phyloP scores from a whole-genome alignment of 2,797 vertebrate species.

The Pseudochirops corinnae region DNA sequence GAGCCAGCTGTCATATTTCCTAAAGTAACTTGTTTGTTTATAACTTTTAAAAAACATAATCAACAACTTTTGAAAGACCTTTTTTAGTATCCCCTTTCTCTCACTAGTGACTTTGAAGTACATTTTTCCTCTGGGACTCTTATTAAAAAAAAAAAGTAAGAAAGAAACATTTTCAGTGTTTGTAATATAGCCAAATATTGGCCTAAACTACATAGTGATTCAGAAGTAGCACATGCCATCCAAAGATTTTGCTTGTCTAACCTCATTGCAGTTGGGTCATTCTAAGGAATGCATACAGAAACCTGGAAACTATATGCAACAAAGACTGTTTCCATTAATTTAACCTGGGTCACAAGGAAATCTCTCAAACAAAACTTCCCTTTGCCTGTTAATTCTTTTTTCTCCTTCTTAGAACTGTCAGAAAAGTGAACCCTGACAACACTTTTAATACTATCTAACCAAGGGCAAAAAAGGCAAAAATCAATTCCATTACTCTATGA shows the following conservation, averaged over 20 bases:
- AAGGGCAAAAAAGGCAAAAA: not conserved
- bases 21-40: conserved; percentile 38
- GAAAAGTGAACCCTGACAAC: not conserved
- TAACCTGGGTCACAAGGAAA: conserved; percentile 71
- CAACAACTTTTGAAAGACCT: conserved; percentile 53
- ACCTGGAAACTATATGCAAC: conserved; percentile 77
- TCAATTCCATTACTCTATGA: not conserved
- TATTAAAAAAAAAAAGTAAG: conserved; percentile 5
- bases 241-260: conserved; percentile 67
- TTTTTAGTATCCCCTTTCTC: conserved; percentile 55
- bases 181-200: conserved; percentile 72
- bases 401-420: conserved; percentile 11
- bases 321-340: conserved; percentile 77
- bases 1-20: conserved; percentile 1
- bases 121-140: conserved; percentile 26
- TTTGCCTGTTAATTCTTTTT: conserved; percentile 76
- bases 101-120: conserved; percentile 62
- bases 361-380: conserved; percentile 72
- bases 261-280: conserved; percentile 73
- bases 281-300: conserved; percentile 78
- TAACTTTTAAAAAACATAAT: conserved; percentile 47
- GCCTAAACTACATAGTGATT: conserved; percentile 62
- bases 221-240: conserved; percentile 64
- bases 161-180: conserved; percentile 56
- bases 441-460: conserved; percentile 33